These are phyloP conservation scores for Euleptes europaea DNA, from an alignment of 2,113 vertebrate species.

Conservation along the genomic window DNA sequence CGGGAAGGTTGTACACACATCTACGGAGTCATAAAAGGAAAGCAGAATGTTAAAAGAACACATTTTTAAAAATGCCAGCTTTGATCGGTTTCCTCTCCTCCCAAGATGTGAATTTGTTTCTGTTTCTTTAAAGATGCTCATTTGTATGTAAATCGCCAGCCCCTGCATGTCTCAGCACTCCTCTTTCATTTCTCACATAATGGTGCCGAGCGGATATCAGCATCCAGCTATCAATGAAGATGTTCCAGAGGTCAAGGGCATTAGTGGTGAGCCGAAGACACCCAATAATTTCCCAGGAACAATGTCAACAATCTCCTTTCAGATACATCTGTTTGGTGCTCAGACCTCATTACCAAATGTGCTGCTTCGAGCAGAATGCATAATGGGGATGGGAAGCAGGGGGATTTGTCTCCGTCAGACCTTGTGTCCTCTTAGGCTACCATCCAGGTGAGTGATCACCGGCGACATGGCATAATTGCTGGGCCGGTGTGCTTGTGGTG, in stretches of 20 bases:
- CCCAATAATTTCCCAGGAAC: slow-evolving; percentile 26
- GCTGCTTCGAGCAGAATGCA: slow-evolving; percentile 1
- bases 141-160: slow-evolving; percentile 25
- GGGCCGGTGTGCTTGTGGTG: background rate
- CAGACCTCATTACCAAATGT: slow-evolving; percentile 31
- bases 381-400: background rate
- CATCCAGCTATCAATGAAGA: background rate
- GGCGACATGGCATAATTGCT: background rate
- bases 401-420: background rate
- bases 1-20: background rate
- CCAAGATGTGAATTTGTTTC: background rate
- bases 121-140: slow-evolving; percentile 19
- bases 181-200: slow-evolving; percentile 14
- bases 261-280: slow-evolving; percentile 6
- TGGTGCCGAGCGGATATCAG: background rate
- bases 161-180: background rate
- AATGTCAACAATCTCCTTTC: slow-evolving; percentile 29
- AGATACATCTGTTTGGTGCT: slow-evolving; percentile 12
- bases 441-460: background rate
- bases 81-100: background rate
- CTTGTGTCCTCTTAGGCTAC: background rate
- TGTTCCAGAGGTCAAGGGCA: slow-evolving; percentile 33
- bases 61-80: background rate
- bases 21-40: background rate
- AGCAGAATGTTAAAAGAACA: slow-evolving; percentile 3